These are phyloP conservation scores for Scomberomorus guttatus DNA, from an alignment of 2,797 vertebrate species.

Conservation along the genomic window DNA sequence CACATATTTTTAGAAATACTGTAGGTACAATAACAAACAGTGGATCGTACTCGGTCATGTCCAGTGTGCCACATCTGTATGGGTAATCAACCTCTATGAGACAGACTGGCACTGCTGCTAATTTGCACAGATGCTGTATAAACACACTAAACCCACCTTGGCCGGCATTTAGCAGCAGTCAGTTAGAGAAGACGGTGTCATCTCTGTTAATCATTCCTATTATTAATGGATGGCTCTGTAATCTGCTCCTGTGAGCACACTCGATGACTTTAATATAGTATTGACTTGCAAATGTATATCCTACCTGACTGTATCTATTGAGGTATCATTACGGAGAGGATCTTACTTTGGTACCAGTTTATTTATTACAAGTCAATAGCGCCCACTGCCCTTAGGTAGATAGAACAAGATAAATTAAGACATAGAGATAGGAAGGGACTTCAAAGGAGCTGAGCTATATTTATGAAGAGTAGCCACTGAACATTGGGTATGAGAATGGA, in stretches of 20 bases:
- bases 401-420: not conserved
- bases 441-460: not conserved
- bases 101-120: slow-evolving; percentile 51
- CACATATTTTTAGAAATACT: slow-evolving; percentile 18
- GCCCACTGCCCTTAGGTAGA: not conserved
- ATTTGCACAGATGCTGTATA: slow-evolving; percentile 68
- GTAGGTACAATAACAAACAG: not conserved
- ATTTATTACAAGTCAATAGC: slow-evolving; percentile 5
- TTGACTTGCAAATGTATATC: slow-evolving; percentile 26
- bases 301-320: not conserved
- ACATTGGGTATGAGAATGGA: not conserved
- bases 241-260: slow-evolving; percentile 39
- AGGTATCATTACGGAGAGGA: slow-evolving; percentile 4
- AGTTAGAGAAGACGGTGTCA: slow-evolving; percentile 45
- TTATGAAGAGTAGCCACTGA: not conserved
- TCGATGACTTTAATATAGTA: slow-evolving; percentile 52
- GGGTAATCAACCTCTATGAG: slow-evolving; percentile 40
- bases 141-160: slow-evolving; percentile 50
- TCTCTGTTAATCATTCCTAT: slow-evolving; percentile 57
- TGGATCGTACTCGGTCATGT: slow-evolving; percentile 13
- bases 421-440: not conserved
- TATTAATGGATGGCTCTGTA: slow-evolving; percentile 54
- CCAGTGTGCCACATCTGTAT: slow-evolving; percentile 24
- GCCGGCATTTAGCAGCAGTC: slow-evolving; percentile 60
- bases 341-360: slow-evolving; percentile 4